phyloP scores from a whole-genome alignment of 1,140 invertebrate species.

The Aphelinus atriplicis region DNA sequence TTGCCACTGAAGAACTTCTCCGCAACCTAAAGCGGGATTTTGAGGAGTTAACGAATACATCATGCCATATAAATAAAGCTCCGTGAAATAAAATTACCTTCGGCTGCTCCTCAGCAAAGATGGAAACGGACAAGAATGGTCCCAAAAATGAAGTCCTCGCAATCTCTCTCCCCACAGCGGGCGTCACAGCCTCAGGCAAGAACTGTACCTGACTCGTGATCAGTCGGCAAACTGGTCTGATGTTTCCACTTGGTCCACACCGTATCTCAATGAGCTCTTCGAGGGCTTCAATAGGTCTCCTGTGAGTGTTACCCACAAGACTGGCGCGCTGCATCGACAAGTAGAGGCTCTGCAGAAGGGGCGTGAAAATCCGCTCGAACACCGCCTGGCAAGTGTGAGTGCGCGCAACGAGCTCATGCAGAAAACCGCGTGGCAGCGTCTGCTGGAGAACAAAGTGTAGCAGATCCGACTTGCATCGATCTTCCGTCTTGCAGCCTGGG shows the following conservation, averaged over 20 bases:
- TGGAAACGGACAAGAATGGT: constrained; percentile 88
- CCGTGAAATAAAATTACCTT: constrained; percentile 57
- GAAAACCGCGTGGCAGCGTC: constrained; percentile 74
- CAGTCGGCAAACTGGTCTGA: constrained; percentile 81
- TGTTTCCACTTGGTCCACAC: constrained; percentile 66
- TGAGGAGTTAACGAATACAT: not conserved
- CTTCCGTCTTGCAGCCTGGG: constrained; percentile 49
- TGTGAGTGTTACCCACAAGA: constrained; percentile 76
- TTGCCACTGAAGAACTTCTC: constrained; percentile 73
- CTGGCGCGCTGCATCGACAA: constrained; percentile 76
- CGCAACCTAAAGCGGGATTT: constrained; percentile 64
- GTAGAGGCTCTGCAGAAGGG: constrained; percentile 76
- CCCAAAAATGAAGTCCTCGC: constrained; percentile 85
- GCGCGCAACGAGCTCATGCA: constrained; percentile 72
- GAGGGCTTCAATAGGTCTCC: constrained; percentile 73
- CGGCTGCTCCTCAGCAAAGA: constrained; percentile 93
- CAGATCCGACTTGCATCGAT: constrained; percentile 65
- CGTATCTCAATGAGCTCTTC: constrained; percentile 79
- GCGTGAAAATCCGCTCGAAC: constrained; percentile 76
- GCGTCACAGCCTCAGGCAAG: constrained; percentile 76
- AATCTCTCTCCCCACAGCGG: constrained; percentile 82
- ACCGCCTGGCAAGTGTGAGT: constrained; percentile 66
- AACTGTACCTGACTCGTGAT: constrained; percentile 81
- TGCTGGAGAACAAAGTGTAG: constrained; percentile 72
- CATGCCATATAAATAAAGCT: not conserved